A percentile compares a stretch with the other conserved stretches of the same genome.
phyloP scores from a whole-genome alignment of 1,140 invertebrate genomes.

The Vanessa atalanta region DNA sequence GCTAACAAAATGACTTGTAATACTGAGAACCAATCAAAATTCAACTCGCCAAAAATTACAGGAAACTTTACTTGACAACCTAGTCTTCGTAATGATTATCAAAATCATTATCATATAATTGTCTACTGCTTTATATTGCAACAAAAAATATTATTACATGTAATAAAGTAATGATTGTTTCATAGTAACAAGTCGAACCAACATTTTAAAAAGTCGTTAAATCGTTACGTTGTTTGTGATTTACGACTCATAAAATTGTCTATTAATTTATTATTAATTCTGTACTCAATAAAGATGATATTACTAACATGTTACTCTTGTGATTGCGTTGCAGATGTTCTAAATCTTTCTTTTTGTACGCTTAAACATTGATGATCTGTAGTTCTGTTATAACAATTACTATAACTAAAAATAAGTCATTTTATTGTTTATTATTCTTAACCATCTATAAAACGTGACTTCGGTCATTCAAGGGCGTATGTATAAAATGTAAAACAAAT shows the following conservation, averaged over 20 bases:
- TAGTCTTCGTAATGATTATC: background rate
- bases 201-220: conserved; percentile 1
- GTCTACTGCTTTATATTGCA: background rate
- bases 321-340: too few species aligned
- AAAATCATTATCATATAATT: background rate
- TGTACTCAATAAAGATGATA: background rate
- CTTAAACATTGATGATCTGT: too few species aligned
- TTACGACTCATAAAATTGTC: background rate
- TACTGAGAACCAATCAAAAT: too few species aligned
- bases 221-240: background rate
- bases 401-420: too few species aligned
- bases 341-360: too few species aligned
- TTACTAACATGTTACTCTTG: background rate
- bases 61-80: background rate
- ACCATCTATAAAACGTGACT: too few species aligned
- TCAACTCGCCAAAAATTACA: background rate
- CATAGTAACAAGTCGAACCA: background rate
- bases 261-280: conserved; percentile 1
- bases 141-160: background rate
- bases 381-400: too few species aligned
- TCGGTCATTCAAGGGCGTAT: too few species aligned
- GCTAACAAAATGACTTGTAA: too few species aligned
- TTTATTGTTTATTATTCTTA: too few species aligned
- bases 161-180: background rate
- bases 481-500: too few species aligned